Conservation (phyloP, 1,140 invertebrate species). For the Drosophila ambigua region DNA sequence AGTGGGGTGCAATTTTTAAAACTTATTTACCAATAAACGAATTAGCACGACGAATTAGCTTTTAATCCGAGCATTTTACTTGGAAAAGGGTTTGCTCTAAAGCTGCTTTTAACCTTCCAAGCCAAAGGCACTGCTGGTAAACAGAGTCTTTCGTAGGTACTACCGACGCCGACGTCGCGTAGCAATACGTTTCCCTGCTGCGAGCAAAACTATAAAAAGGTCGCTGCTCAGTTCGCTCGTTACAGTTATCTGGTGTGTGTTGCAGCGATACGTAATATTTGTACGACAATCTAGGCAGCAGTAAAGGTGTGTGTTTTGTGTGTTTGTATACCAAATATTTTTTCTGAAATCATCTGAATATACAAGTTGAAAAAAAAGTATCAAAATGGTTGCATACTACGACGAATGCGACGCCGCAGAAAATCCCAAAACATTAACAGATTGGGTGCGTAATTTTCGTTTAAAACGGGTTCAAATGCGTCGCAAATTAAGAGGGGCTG, state of each 20-base stretch:
- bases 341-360: constrained; percentile 24
- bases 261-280: constrained; percentile 27
- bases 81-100: not conserved
- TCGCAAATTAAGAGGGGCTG: constrained; percentile 71
- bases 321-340: constrained; percentile 34
- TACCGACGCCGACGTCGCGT: constrained; percentile 14
- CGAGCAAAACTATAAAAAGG: constrained; percentile 25
- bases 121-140: constrained; percentile 14
- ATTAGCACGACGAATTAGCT: constrained; percentile 7
- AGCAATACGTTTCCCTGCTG: constrained; percentile 47
- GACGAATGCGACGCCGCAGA: constrained; percentile 57
- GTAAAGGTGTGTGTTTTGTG: constrained; percentile 75
- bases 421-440: constrained; percentile 71
- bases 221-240: not conserved
- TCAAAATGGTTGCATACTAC: constrained; percentile 64
- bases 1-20: constrained; percentile 1
- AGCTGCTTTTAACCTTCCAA: not conserved
- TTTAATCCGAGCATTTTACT: not conserved
- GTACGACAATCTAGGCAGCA: constrained; percentile 20
- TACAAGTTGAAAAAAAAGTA: constrained; percentile 23
- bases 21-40: not conserved
- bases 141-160: constrained; percentile 15
- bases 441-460: constrained; percentile 82
- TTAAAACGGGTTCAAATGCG: constrained; percentile 82
- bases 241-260: constrained; percentile 29